Evolutionary conservation across 2,113 vertebrate genomes (phyloP).

Genomic region (Lophotis ruficrista): DNA sequence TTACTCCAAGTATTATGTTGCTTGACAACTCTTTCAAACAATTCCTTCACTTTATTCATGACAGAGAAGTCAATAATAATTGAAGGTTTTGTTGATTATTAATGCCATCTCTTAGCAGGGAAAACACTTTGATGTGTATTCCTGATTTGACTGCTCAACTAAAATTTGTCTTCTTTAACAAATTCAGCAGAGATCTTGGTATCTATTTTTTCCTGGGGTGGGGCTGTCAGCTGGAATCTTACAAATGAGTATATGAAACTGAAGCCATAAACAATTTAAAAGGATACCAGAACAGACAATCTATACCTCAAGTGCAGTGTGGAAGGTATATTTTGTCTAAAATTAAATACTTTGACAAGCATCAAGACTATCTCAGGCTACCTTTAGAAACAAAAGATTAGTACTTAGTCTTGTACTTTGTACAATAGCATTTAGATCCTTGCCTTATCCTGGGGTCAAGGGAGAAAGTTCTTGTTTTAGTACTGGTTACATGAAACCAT

Average conservation of each 20-base stretch:
- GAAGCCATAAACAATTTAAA: background rate
- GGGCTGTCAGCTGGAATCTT: background rate
- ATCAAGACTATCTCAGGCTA: background rate
- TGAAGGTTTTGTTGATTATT: constrained; percentile 38
- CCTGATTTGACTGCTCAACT: background rate
- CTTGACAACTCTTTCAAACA: constrained; percentile 53
- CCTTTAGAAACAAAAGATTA: background rate
- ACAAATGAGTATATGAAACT: constrained; percentile 14
- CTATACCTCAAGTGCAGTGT: background rate
- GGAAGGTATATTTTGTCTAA: background rate
- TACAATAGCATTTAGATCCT: background rate
- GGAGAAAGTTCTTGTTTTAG: background rate
- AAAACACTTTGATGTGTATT: background rate
- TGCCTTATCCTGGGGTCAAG: background rate
- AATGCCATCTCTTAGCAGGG: background rate
- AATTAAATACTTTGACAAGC: background rate
- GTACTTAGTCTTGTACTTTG: background rate
- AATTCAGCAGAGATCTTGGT: background rate
- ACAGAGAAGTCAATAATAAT: constrained; percentile 46
- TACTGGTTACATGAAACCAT: background rate
- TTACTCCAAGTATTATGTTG: constrained; percentile 24
- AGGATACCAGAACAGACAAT: background rate
- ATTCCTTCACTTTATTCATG: constrained; percentile 14
- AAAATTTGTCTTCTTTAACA: constrained; percentile 5
- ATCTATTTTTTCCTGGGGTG: background rate